Evolutionary conservation across 2,113 vertebrate genomes (phyloP), one percentile per base, ranked within the genome.

Genomic region (Pseudonaja textilis): DNA sequence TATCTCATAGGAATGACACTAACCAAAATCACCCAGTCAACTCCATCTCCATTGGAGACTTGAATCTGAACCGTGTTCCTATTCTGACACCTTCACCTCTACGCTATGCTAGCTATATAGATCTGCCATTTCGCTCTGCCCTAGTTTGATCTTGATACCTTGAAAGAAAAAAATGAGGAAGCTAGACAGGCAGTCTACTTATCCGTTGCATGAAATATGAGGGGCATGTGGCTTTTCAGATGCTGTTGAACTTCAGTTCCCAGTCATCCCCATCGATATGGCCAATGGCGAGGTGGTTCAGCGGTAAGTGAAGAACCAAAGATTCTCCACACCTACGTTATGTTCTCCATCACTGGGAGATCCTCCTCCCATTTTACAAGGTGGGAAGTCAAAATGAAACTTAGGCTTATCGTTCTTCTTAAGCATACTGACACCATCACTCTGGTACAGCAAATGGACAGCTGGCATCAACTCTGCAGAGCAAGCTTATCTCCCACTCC

Each of bases 401-500:
- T 11, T 0, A 0, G 50, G 3, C 34, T 45, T 47, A 18, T 34
- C 0, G 0, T 5, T 52, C 3, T 29, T 26, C n/a, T 64, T 87
- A n/a, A n/a, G 16, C 14, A 45, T 52, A 3, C 52, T 81, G n/a
- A 81, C 1, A 23, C 47, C 14, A 29, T n/a, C 3, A 6, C 93
- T 95, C 22, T 0, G 1, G 23, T 89, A 29, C 95, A 99, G 98
- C 97, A 93, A 98, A 98, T 4, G 98, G 98, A 74, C 96, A 97
- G 95, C 89, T 98, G 86, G 98, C 98, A n/a, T 90, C 97, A 87
- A 94, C 97, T 93, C 98, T 99, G 96, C 98, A 98, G 47, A 50
- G 96, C 97, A 99, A 97, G 99, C 98, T 0, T 98, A 95, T 94
- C 97, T 99, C 95, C 98, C 98, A 4, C 90, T 97, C 2, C 98